phyloP scores from a whole-genome alignment of 2,113 vertebrate species.

The Gallinago media region DNA sequence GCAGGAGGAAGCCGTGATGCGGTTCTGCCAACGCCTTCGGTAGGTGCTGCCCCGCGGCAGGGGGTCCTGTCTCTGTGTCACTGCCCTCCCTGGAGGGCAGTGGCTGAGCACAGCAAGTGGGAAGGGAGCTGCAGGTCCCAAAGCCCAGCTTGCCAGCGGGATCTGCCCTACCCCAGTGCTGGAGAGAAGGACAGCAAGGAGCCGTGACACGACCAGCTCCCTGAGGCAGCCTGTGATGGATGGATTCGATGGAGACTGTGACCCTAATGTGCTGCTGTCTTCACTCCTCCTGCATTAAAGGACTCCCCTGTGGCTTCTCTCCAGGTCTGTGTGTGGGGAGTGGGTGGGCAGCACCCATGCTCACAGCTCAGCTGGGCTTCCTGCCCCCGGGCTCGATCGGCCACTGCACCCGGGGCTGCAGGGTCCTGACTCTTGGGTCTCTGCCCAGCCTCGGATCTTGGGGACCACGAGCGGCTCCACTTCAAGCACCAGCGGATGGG shows the following conservation, averaged over 20 bases:
- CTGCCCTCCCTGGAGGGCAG: rapidly evolving
- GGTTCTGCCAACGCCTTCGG: slow-evolving; percentile 81
- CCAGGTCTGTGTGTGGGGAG: background rate
- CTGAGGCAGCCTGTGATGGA: rapidly evolving
- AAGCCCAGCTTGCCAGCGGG: rapidly evolving
- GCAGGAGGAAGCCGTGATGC: slow-evolving; percentile 89
- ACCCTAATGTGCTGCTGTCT: rapidly evolving
- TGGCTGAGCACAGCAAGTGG: rapidly evolving
- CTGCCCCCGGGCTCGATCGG: rapidly evolving
- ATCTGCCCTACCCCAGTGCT: rapidly evolving
- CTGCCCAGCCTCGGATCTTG: too few species aligned
- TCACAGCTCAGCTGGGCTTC: rapidly evolving
- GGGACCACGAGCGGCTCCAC: rapidly evolving
- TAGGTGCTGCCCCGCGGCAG: background rate
- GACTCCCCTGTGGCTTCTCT: background rate
- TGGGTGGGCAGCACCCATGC: rapidly evolving
- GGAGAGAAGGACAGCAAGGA: background rate
- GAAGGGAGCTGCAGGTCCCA: background rate
- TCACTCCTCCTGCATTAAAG: background rate
- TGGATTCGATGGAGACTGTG: rapidly evolving
- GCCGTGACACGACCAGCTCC: rapidly evolving
- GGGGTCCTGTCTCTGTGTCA: background rate
- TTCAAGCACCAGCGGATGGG: rapidly evolving
- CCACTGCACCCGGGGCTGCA: rapidly evolving
- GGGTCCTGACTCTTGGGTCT: background rate